Evolutionary conservation across 2,113 vertebrate genomes (phyloP), one percentile per base, ranked within the genome.

Genomic region (Hippopotamus amphibius): DNA sequence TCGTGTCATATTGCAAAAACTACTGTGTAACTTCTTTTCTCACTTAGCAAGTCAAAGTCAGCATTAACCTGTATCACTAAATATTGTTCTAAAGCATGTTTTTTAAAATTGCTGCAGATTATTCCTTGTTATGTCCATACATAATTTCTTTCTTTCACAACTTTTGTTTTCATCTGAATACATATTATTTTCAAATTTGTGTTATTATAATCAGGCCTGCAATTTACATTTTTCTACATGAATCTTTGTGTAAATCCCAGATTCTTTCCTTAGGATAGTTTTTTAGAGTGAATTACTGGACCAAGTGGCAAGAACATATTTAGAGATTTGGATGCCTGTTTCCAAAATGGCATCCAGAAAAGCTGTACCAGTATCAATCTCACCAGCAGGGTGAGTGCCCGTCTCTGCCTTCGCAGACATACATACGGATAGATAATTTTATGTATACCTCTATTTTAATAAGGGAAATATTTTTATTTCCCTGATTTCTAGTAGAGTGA

Each of bases 81-180:
- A 69, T 65, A 85, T 43, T 83, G 22, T 92, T 88, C 37, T 81
- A 66, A 85, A 76, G 19, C 15, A 43, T 69, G 72, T 30, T 79
- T 68, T 79, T 81, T 80, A 21, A 55, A 85, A 79, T 77, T 79
- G 26, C 37, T 59, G 4, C 9, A 46, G 26, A 66, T 33, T 5
- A 22, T 33, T 69, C 43, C 24, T n/a, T 84, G 66, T 89, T 71
- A 55, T 2, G 16, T 46, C n/a, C 2, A 24, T 12, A 59, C 4
- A 76, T 46, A 11, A 63, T 26, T 72, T 92, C 79, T 72, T 93
- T 77, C 79, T 68, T 93, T 93, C 57, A 83, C 57, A 80, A 17
- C 6, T 93, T 82, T 88, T 61, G 66, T 96, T 84, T 87, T 92
- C 30, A 59, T 80, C 37, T 37, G 61, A 88, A 63, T 33, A 92